These are phyloP conservation scores for Cephalopterus ornatus DNA, from an alignment of 2,113 vertebrate species.

Conservation along the genomic window DNA sequence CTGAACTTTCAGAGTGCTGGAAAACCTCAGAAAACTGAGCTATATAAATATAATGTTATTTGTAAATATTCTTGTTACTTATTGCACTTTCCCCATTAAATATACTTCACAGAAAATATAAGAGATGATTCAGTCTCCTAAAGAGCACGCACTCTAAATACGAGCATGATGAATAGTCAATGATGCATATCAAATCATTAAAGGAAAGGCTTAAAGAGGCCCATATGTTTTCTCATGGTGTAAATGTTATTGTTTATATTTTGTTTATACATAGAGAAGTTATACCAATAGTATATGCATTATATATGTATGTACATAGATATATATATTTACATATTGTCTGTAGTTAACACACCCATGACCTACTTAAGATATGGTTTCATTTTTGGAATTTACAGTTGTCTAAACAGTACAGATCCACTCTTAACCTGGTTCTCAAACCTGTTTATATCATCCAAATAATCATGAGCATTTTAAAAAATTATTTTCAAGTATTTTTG, in stretches of 20 bases:
- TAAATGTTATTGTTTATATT: neutral
- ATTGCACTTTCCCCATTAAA: neutral
- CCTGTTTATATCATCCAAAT: neutral
- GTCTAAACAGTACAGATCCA: neutral
- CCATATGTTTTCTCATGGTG: neutral
- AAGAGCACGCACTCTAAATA: neutral
- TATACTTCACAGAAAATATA: neutral
- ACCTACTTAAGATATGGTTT: neutral
- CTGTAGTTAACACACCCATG: neutral
- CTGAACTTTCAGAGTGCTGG: neutral
- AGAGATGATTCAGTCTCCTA: neutral
- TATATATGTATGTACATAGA: neutral
- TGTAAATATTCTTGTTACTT: neutral
- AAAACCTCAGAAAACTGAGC: neutral
- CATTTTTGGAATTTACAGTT: neutral
- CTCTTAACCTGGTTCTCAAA: neutral
- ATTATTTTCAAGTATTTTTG: neutral
- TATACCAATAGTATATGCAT: neutral
- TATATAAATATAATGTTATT: neutral
- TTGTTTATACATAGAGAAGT: neutral
- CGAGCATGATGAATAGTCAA: neutral
- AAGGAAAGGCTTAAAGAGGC: neutral
- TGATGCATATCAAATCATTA: neutral
- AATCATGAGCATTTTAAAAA: neutral
- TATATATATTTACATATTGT: neutral